Percentiles rank a stretch among this genome's conserved stretches.
Evolutionary conservation across 2,113 vertebrate species (phyloP).

Genomic region (Aleadryas rufinucha): DNA sequence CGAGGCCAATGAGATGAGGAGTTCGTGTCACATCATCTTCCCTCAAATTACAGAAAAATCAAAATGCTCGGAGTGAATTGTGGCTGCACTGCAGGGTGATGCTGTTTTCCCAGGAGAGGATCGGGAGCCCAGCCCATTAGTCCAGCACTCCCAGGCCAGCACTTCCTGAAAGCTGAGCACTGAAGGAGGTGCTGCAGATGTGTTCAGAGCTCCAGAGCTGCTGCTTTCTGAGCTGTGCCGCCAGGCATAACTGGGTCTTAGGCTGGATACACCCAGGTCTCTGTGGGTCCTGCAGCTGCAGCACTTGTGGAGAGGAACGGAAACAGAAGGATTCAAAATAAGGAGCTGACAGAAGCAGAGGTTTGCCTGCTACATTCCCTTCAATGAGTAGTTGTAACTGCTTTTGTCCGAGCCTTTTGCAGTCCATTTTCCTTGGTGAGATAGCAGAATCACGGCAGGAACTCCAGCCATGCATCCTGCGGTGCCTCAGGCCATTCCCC

Average conservation of each 20-base stretch:
- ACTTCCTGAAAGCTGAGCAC: not conserved
- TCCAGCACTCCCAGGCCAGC: not conserved
- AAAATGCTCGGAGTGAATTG: fast-evolving
- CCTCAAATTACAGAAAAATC: not conserved
- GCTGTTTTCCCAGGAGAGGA: not conserved
- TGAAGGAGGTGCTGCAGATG: not conserved
- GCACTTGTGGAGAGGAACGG: not conserved
- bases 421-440: not conserved
- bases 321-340: not conserved
- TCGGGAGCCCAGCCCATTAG: not conserved
- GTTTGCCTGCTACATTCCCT: not conserved
- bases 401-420: not conserved
- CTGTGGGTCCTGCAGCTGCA: not conserved
- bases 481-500: fast-evolving
- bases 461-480: not conserved
- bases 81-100: not conserved
- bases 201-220: not conserved
- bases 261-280: fast-evolving
- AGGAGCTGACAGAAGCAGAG: not conserved
- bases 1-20: not conserved
- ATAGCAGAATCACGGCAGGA: not conserved
- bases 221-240: not conserved
- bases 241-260: not conserved
- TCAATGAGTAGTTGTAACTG: not conserved
- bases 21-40: not conserved